These are phyloP conservation scores for Drosophila subpulchrella DNA, from an alignment of 1,140 invertebrate species.

Conservation along the genomic window DNA sequence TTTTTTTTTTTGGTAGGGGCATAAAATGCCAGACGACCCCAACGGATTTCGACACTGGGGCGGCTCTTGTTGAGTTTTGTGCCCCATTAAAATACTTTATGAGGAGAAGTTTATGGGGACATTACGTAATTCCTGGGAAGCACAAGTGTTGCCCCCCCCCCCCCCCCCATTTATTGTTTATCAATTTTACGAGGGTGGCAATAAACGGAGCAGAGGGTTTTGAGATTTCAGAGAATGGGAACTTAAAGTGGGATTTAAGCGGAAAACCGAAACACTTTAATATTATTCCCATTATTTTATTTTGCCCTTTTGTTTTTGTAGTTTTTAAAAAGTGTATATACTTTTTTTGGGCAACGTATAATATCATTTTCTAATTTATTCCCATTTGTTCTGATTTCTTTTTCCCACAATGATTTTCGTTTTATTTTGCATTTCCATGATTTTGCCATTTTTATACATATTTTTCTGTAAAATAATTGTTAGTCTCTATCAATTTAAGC, in stretches of 20 bases:
- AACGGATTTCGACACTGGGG: constrained; percentile 14
- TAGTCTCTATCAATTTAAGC: neutral
- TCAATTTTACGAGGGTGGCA: constrained; percentile 58
- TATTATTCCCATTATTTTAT: neutral
- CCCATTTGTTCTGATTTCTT: neutral
- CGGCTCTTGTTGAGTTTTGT: constrained; percentile 24
- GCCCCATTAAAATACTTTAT: constrained; percentile 42
- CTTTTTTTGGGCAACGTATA: neutral
- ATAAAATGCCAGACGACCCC: constrained; percentile 37
- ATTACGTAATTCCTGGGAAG: constrained; percentile 34
- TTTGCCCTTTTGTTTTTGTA: neutral
- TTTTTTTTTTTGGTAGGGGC: constrained; percentile 1
- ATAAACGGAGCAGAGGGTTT: constrained; percentile 18
- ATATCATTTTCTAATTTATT: neutral
- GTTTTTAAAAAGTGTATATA: neutral
- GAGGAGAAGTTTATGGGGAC: constrained; percentile 12
- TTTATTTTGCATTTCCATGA: neutral
- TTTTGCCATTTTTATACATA: neutral
- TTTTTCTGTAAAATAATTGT: neutral
- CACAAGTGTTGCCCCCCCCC: constrained; percentile 8
- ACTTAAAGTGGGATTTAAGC: neutral
- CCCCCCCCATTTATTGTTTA: constrained; percentile 53
- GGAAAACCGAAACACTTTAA: neutral
- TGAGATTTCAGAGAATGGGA: neutral
- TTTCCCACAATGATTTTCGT: neutral